These are phyloP conservation scores for Chalcis sispes DNA, from an alignment of 2,888 invertebrate genomes.

Conservation along the genomic window DNA sequence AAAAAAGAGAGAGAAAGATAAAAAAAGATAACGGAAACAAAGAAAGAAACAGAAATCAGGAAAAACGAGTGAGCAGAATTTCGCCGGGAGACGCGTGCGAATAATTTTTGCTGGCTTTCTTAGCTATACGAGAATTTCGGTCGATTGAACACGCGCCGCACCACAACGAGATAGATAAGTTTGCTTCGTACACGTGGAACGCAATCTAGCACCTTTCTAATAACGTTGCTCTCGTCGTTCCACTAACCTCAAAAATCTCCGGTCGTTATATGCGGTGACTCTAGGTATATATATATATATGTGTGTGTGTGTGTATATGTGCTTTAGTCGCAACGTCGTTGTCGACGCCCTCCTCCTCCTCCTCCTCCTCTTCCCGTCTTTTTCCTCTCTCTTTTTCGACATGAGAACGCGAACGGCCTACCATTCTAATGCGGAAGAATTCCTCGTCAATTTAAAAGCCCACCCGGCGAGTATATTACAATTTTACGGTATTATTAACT, in stretches of 20 bases:
- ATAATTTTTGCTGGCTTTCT: too few relatives aligned
- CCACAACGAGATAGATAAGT: conserved; percentile 1
- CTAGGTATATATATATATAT: background rate
- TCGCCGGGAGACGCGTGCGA: too few relatives aligned
- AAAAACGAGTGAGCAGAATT: too few relatives aligned
- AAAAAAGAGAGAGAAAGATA: too few relatives aligned
- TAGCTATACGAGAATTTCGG: too few relatives aligned
- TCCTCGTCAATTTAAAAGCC: conserved; percentile 44
- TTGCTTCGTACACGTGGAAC: conserved; percentile 2
- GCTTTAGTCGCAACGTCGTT: too few relatives aligned
- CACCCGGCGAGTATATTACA: conserved; percentile 18
- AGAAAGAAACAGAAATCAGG: too few relatives aligned
- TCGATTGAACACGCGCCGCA: conserved; percentile 38
- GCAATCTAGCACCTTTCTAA: conserved; percentile 58
- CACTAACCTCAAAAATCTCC: conserved; percentile 51
- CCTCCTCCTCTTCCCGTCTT: background rate
- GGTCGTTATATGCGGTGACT: background rate
- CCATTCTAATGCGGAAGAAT: too few relatives aligned
- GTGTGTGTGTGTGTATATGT: background rate
- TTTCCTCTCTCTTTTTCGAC: conserved; percentile 3
- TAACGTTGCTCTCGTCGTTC: conserved; percentile 42
- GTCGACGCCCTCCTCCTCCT: background rate
- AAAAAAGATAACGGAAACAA: too few relatives aligned
- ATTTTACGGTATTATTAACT: too few relatives aligned
- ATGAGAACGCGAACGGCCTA: too few relatives aligned